Evolutionary conservation across 2,113 vertebrate genomes (phyloP).

Genomic region (Rafetus swinhoei): DNA sequence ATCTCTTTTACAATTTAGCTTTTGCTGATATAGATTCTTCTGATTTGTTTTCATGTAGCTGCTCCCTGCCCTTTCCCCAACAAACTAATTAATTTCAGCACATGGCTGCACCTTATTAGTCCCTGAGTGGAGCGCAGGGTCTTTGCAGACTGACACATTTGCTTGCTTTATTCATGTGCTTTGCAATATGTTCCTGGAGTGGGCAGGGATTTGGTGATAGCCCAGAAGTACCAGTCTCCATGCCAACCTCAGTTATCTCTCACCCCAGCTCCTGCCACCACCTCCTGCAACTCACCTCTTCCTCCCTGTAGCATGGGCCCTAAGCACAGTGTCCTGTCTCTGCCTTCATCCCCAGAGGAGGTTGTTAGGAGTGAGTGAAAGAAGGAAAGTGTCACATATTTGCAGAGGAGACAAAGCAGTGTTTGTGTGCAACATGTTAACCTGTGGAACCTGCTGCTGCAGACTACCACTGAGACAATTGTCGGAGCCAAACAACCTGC

Average conservation of each 20-base stretch:
- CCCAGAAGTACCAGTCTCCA: not conserved
- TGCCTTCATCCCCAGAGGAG: too few species aligned
- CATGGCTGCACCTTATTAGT: not conserved
- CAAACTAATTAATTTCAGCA: not conserved
- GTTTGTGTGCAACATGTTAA: not conserved
- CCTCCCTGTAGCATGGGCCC: too few species aligned
- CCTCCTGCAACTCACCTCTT: too few species aligned
- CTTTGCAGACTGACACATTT: not conserved
- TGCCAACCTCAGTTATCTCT: too few species aligned
- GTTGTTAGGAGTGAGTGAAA: too few species aligned
- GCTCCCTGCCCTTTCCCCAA: not conserved
- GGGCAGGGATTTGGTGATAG: not conserved
- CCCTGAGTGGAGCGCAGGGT: not conserved
- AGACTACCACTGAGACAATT: not conserved
- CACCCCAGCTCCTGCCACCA: too few species aligned
- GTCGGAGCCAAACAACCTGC: too few species aligned
- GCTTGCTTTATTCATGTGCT: not conserved
- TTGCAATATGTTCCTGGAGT: not conserved
- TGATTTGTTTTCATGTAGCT: not conserved
- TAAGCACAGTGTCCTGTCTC: too few species aligned
- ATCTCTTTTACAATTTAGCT: not conserved
- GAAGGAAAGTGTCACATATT: not conserved
- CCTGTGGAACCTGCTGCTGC: not conserved
- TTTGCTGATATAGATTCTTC: not conserved
- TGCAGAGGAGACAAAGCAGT: not conserved